phyloP scores from a whole-genome alignment of 1,140 invertebrate species.

The Papilio polytes region DNA sequence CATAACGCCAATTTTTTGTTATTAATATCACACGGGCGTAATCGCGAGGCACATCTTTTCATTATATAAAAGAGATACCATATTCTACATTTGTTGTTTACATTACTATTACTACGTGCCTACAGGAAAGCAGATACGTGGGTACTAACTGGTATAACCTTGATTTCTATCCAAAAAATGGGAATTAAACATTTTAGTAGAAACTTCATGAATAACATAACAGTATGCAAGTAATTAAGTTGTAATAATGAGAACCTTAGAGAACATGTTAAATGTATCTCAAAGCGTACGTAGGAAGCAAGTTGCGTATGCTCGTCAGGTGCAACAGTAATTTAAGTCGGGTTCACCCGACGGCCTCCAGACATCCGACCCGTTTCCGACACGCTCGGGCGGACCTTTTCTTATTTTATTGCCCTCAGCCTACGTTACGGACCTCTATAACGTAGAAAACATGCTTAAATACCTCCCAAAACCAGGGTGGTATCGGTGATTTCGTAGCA shows the following conservation, averaged over 20 bases:
- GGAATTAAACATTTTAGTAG: background rate
- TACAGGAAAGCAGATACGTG: background rate
- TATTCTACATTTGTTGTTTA: slow-evolving; percentile 21
- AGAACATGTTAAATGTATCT: slow-evolving; percentile 27
- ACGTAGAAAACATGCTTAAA: slow-evolving; percentile 28
- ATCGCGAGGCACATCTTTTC: too few species aligned
- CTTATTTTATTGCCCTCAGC: slow-evolving; percentile 59
- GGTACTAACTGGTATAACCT: too few species aligned
- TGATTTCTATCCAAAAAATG: too few species aligned
- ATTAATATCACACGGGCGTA: too few species aligned
- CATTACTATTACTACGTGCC: background rate
- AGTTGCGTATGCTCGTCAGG: slow-evolving; percentile 58
- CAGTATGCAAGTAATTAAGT: background rate
- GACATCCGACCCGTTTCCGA: slow-evolving; percentile 55
- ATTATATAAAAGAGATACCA: too few species aligned
- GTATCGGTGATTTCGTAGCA: slow-evolving; percentile 8
- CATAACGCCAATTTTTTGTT: too few species aligned
- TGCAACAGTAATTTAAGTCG: slow-evolving; percentile 62
- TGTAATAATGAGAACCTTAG: background rate
- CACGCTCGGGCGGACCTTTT: slow-evolving; percentile 46
- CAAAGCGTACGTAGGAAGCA: slow-evolving; percentile 26
- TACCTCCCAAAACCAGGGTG: slow-evolving; percentile 8
- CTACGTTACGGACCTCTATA: slow-evolving; percentile 44
- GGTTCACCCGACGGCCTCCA: slow-evolving; percentile 43
- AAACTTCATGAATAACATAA: background rate